Evolutionary conservation across 2,888 invertebrate species (phyloP).

Genomic region (Choreutis nemorana): DNA sequence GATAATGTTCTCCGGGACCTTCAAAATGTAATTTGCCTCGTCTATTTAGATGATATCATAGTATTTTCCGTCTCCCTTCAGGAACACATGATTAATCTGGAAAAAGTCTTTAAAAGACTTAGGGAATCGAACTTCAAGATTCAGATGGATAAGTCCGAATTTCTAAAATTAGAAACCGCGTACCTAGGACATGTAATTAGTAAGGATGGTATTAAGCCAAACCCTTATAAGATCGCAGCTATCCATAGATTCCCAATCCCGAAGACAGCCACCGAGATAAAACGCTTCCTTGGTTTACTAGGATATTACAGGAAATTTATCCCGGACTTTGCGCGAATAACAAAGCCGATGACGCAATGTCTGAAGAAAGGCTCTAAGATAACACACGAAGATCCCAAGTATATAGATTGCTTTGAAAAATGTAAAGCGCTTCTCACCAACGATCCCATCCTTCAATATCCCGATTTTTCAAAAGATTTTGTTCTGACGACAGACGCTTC

Average conservation of each 20-base stretch:
- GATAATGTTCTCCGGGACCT: conserved; percentile 18
- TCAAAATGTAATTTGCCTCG: conserved; percentile 12
- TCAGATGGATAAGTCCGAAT: conserved; percentile 18
- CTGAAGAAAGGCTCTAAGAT: conserved; percentile 10
- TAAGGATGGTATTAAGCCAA: conserved; percentile 16
- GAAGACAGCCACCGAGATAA: conserved; percentile 16
- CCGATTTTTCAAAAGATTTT: conserved; percentile 7
- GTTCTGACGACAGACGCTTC: conserved; percentile 20
- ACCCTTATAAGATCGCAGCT: conserved; percentile 16
- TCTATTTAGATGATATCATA: conserved; percentile 22
- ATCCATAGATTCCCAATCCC: conserved; percentile 15
- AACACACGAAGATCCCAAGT: conserved; percentile 13
- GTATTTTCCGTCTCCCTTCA: conserved; percentile 16
- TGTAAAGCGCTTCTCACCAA: conserved; percentile 5
- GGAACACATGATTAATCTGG: conserved; percentile 17
- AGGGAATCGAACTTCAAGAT: conserved; percentile 16
- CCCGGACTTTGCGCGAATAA: conserved; percentile 15
- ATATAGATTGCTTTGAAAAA: conserved; percentile 4
- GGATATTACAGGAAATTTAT: conserved; percentile 26
- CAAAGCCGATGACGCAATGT: conserved; percentile 16
- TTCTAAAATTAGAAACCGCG: conserved; percentile 13
- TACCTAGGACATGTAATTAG: conserved; percentile 17
- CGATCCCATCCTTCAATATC: conserved; percentile 4
- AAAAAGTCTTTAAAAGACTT: conserved; percentile 7
- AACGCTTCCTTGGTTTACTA: conserved; percentile 17